Evolutionary conservation across 2,888 invertebrate species (phyloP), one percentile per base, ranked within the genome.

Genomic region (Acleris holmiana): DNA sequence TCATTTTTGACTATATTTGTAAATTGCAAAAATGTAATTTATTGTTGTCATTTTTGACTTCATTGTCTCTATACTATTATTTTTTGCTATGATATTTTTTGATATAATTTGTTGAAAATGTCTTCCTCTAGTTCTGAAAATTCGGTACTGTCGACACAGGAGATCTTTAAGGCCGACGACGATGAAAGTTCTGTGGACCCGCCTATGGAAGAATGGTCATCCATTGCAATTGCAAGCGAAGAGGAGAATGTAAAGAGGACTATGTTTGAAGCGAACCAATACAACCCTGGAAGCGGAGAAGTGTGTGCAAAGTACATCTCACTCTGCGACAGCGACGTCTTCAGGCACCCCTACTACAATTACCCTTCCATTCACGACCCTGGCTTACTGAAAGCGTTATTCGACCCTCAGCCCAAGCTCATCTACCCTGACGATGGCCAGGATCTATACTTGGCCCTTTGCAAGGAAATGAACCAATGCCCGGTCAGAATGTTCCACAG

Each of bases 321-420:
- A 0, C 69, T 83, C 73, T 89, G 90, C 0, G 78, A 78, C 41
- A 90, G 89, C 68, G 76, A 77, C 2, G 69, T 91, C 1, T 57
- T 85, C 0, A 73, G 71, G n/a, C 90, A 91, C 56, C 79, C 80
- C 0, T 89, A 87, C 66, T 88, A 76, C 63, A 77, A 76, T 50
- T 91, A 89, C 57, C 91, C 90, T 1, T 74, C 81, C 2, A 79
- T 91, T 4, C 1, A 8, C n/a, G 86, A 91, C 66, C 91, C 91
- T 48, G 90, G 89, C 0, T 85, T 91, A 29, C 57, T 71, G 13
- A 63, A 74, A 2, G 89, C 89, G 2, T 71, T 91, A 25, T 60
- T 83, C 0, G 66, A 72, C 23, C 79, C 85, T 10, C 76, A 79
- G 69, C 62, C 68, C 4, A 61, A 65, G 25, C 19, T 79, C 0